Base-by-base conservation (phyloP, 2,797 vertebrate genomes). In the Ctenochaetus hawaiiensis region DNA sequence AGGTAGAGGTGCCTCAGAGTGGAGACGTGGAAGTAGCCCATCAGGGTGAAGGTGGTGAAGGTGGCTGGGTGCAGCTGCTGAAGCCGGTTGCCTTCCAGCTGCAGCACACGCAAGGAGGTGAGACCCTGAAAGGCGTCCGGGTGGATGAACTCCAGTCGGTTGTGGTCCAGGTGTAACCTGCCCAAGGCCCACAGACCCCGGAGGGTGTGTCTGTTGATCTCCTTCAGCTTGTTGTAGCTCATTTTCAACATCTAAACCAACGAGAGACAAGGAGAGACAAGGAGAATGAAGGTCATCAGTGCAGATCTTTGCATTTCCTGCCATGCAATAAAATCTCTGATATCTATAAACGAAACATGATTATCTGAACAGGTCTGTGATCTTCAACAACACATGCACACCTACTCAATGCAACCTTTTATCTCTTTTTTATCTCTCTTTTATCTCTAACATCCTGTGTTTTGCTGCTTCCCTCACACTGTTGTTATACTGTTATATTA, bases 211-310 rank as follows among this genome's bases (percentile, higher is more conserved):
- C 90, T 87, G 44, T 82, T 93, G 78, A 99, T 79, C 65, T 94
- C 91, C 10, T 90, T 94, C 56, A 99, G 80, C 72, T 98, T 97
- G 89, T 99, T 99, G 92, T 97, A 99, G 92, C 97, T 99, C 61
- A 98, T 92, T 90, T 98, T 99, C 89, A 99, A 91, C 81, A 98
- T 97, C 97, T 99, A n/a, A 62, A 67, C n/a, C 45, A 67, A 65
- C 1, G 10, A 76, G 5, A 6, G 30, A 34, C 2, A 56, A 14
- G 4, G 10, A 76, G 5, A 6, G 30, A 34, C 2, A 56, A 14
- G 4, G 30, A 64, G 6, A 53, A 4, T 30, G n/a, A 64, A 39
- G 53, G 6, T 44, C 12, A 54, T n/a, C 10, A 54, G 17, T 3
- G 44, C 26, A 30, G 30, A 34, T 34, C 30, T 34, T 34, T 34